Percentiles rank a stretch among this genome's conserved stretches.
Conservation (phyloP, 2,113 vertebrate genomes). For the Aphelocoma coerulescens region DNA sequence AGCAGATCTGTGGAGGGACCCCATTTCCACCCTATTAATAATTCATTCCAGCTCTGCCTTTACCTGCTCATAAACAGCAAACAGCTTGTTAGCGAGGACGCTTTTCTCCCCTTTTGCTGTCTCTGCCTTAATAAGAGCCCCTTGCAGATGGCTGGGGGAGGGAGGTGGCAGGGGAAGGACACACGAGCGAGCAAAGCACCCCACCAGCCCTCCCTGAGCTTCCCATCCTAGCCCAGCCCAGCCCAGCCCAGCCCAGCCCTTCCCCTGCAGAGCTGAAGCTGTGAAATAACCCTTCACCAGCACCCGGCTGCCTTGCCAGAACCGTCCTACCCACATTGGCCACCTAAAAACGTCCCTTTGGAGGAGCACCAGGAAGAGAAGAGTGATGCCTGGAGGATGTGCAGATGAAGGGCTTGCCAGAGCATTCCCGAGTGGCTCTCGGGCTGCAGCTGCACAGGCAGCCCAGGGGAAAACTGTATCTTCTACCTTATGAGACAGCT, state of each 20-base stretch:
- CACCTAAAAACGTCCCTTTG: not conserved
- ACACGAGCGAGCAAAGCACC: rapidly evolving
- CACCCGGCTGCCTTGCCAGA: rapidly evolving
- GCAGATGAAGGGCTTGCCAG: not conserved
- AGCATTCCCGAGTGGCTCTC: not conserved
- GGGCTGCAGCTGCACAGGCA: not conserved
- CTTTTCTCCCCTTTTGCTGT: slow-evolving; percentile 38
- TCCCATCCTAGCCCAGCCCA: not conserved
- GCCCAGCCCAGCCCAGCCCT: not conserved
- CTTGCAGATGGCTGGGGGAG: not conserved
- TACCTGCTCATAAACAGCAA: slow-evolving; percentile 82
- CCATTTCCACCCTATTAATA: slow-evolving; percentile 79
- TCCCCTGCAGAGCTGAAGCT: not conserved
- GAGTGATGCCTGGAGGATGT: not conserved
- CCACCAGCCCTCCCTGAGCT: not conserved
- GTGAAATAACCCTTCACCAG: not conserved
- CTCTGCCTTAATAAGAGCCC: slow-evolving; percentile 6
- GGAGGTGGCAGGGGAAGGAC: not conserved
- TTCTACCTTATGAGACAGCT: not conserved
- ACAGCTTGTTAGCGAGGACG: slow-evolving; percentile 69
- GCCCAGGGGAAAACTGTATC: not conserved
- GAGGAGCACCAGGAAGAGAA: not conserved
- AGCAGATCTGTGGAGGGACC: slow-evolving; percentile 65
- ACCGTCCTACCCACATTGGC: not conserved
- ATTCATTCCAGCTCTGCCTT: slow-evolving; percentile 78